Percentiles rank a stretch among this genome's conserved stretches.
Evolutionary conservation across 2,888 invertebrate species (phyloP).

Genomic region (Panopea generosa): DNA sequence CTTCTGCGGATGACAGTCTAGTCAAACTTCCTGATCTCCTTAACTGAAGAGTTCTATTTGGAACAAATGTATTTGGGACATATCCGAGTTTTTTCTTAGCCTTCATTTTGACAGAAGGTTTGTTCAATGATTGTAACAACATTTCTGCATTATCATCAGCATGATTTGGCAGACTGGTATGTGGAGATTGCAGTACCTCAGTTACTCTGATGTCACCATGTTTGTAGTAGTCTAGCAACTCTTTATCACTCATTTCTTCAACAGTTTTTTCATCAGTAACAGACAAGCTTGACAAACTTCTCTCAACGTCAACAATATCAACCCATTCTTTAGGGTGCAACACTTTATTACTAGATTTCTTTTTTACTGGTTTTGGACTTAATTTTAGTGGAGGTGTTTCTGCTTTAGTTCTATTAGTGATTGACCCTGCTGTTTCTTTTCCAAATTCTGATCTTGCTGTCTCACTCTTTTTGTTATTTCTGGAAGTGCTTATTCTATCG

Average conservation of each 20-base stretch:
- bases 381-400: too few relatives aligned
- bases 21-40: constrained; percentile 71
- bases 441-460: too few relatives aligned
- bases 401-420: too few relatives aligned
- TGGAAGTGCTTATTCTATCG: too few relatives aligned
- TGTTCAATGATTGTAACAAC: too few relatives aligned
- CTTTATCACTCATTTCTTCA: constrained; percentile 14
- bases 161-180: too few relatives aligned
- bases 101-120: constrained; percentile 14
- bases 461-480: too few relatives aligned
- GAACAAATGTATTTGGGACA: constrained; percentile 73
- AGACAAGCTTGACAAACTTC: neutral
- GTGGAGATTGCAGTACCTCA: too few relatives aligned
- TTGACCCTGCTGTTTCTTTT: too few relatives aligned
- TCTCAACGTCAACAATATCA: constrained; percentile 37
- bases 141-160: too few relatives aligned
- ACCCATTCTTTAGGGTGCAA: constrained; percentile 60
- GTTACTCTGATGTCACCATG: constrained; percentile 1
- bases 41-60: constrained; percentile 72
- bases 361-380: neutral
- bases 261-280: neutral
- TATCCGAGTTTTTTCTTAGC: constrained; percentile 66
- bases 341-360: constrained; percentile 17
- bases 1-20: constrained; percentile 19
- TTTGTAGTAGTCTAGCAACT: neutral